Percentiles rank a stretch among this genome's conserved stretches.
Conservation (phyloP, 2,797 vertebrate species). For the Sphenodon punctatus region DNA sequence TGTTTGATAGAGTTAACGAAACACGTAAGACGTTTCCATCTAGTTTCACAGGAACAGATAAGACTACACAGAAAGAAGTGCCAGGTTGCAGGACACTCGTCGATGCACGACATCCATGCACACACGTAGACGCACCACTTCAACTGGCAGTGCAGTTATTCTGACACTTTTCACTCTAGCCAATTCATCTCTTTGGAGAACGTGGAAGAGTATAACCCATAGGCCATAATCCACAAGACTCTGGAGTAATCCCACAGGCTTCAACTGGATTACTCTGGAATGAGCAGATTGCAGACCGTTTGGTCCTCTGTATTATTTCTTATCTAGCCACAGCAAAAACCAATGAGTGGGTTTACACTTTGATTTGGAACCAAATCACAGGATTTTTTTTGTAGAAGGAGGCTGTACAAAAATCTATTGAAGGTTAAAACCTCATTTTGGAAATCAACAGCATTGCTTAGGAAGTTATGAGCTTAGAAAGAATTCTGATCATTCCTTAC, state of each 20-base stretch:
- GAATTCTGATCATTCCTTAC: background rate
- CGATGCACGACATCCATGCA: slow-evolving; percentile 62
- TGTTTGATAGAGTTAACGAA: background rate
- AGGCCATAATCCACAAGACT: no score
- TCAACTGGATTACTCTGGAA: no score
- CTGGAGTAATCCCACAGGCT: no score
- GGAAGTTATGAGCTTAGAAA: background rate
- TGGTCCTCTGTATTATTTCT: no score
- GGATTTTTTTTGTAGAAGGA: background rate
- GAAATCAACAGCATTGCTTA: fast-evolving
- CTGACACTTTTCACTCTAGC: background rate
- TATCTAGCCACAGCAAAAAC: no score
- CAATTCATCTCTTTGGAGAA: slow-evolving; percentile 25
- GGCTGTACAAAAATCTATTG: background rate
- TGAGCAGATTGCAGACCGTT: no score
- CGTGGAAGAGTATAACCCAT: no score
- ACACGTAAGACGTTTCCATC: background rate
- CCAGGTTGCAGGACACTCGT: background rate
- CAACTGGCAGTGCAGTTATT: background rate
- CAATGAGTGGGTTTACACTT: no score
- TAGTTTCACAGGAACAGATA: background rate
- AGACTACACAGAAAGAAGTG: background rate
- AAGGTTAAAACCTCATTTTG: background rate
- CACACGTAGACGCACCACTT: background rate
- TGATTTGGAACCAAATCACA: no score